Conservation (phyloP, 2,113 vertebrate genomes). For the Periophthalmus modestus region DNA sequence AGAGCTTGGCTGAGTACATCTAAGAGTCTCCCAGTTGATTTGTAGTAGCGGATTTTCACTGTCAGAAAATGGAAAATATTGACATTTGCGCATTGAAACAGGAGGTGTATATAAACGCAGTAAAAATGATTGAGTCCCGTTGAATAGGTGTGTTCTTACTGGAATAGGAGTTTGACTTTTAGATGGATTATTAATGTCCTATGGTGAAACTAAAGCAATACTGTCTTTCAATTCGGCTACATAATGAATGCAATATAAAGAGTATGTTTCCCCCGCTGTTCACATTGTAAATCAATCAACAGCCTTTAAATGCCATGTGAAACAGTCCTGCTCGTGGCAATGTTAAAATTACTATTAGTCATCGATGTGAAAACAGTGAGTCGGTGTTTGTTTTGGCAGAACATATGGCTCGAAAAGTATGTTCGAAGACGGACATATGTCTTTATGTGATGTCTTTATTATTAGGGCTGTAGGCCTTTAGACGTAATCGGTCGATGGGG, state of each 20-base stretch:
- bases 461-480: too few species aligned
- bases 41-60: not conserved
- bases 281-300: slow-evolving; percentile 6
- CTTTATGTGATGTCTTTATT: not conserved
- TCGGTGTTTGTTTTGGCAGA: not conserved
- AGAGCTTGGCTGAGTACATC: too few species aligned
- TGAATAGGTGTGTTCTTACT: not conserved
- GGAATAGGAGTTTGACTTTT: not conserved
- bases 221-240: not conserved
- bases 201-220: not conserved
- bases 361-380: not conserved
- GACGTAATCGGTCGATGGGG: too few species aligned
- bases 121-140: not conserved
- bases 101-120: not conserved
- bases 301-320: not conserved
- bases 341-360: not conserved
- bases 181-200: not conserved
- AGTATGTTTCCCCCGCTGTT: not conserved
- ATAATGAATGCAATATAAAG: not conserved
- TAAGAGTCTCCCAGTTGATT: too few species aligned
- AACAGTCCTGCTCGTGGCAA: not conserved
- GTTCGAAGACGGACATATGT: not conserved
- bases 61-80: not conserved
- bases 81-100: not conserved
- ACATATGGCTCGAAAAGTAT: not conserved